A percentile compares a stretch with the other conserved stretches of the same genome.
Conservation (phyloP, 2,113 vertebrate species). For the Podocnemis expansa region DNA sequence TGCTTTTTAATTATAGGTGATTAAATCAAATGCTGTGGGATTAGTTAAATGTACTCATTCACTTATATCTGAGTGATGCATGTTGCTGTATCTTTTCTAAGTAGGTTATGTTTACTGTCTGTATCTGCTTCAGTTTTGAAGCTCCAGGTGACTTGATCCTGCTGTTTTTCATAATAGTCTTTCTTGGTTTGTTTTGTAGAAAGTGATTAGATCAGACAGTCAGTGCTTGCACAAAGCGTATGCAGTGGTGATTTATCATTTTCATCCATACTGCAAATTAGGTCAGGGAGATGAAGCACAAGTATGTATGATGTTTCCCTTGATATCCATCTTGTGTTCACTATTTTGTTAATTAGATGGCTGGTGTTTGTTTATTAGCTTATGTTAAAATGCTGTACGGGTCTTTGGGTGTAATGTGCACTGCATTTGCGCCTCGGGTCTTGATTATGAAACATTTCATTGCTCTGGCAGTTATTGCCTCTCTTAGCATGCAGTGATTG, state of each 20-base stretch:
- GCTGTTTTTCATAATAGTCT: slow-evolving; percentile 46
- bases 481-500: not conserved
- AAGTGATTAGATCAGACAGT: slow-evolving; percentile 47
- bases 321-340: not conserved
- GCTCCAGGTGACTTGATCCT: slow-evolving; percentile 57
- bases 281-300: slow-evolving; percentile 31
- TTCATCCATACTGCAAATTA: slow-evolving; percentile 5
- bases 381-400: not conserved
- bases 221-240: not conserved
- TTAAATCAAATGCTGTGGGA: slow-evolving; percentile 5
- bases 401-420: not conserved
- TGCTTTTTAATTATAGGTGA: slow-evolving; percentile 52
- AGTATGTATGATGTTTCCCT: not conserved
- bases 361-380: not conserved
- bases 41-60: not conserved
- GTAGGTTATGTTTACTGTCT: slow-evolving; percentile 72
- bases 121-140: not conserved
- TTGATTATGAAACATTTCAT: not conserved
- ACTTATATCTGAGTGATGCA: not conserved
- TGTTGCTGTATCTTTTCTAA: slow-evolving; percentile 25
- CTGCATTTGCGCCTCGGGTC: not conserved
- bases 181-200: not conserved
- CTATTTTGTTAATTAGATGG: not conserved
- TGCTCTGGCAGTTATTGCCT: not conserved
- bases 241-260: not conserved